Base-by-base conservation (phyloP, 2,797 vertebrate species). In the Enteromius treurensis region DNA sequence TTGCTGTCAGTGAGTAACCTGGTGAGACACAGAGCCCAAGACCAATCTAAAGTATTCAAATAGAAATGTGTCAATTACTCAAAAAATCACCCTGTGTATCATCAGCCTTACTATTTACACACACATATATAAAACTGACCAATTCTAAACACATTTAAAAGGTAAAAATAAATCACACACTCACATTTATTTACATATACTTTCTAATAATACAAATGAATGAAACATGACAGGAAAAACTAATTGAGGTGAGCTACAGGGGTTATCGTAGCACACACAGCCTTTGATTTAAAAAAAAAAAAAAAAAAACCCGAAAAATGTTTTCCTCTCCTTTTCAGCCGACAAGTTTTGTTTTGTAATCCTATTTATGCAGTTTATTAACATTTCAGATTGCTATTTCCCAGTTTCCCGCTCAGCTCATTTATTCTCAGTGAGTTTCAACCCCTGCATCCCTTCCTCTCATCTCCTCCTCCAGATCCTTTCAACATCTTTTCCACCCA, bases 401-500 rank as follows among this genome's bases (percentile, higher is more conserved):
- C 17, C 15, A 51, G 70, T 71, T 71, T 23, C 42, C 49, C 21
- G 29, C 47, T 53, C 29, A 53, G 49, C 71, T 53, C 29, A 74
- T 74, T 74, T 53, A 74, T 74, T 19, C 71, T 53, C 17, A 74
- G 29, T n/a, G 21, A 53, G 19, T 53, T 45, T 29, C 26, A 67
- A 32, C 67, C 29, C 9, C 58, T 62, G 45, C 32, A 47, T 80
- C 82, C 19, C 49, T 74, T 62, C 10, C 62, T 26, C 37, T 69
- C 45, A 26, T 49, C 21, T 78, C 26, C 70, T 34, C 42, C 51
- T 81, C 65, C 42, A 37, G 34, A 15, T n/a, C 62, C 32, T 86
- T 53, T 60, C 67, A 70, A 3, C 87, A 73, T 83, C 67, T 69
- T 84, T 42, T 83, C 32, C 67, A 40, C 40, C 78, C 67, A 82